These are phyloP conservation scores for Rhagoletis zephyria DNA, from an alignment of 1,140 invertebrate genomes.

Conservation along the genomic window DNA sequence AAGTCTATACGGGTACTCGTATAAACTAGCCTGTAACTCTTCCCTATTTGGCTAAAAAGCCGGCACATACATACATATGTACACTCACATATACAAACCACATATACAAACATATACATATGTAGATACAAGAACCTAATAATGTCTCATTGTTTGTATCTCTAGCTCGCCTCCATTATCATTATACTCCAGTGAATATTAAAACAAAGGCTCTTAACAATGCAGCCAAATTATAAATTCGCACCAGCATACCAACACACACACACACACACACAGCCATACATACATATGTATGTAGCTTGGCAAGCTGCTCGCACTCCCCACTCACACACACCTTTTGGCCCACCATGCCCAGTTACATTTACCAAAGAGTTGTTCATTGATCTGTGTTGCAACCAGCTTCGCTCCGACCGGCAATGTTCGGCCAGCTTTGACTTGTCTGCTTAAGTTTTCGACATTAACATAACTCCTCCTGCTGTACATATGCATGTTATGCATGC, in stretches of 20 bases:
- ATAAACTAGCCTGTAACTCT: not conserved
- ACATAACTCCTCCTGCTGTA: slow-evolving; percentile 22
- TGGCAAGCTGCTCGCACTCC: not conserved
- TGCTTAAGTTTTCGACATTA: slow-evolving; percentile 52
- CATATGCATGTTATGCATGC: not conserved
- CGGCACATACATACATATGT: too few species aligned
- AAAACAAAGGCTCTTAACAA: slow-evolving; percentile 39
- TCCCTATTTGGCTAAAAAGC: too few species aligned
- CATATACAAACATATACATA: not conserved
- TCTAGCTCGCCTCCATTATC: slow-evolving; percentile 15
- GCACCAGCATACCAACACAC: slow-evolving; percentile 12
- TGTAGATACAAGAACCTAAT: not conserved
- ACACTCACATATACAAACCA: too few species aligned
- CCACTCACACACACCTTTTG: not conserved
- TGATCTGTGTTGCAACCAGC: slow-evolving; percentile 18
- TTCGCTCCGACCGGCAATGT: slow-evolving; percentile 16
- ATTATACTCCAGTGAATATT: slow-evolving; percentile 50
- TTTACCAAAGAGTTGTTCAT: not conserved
- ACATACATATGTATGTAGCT: too few species aligned
- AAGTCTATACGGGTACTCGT: too few species aligned
- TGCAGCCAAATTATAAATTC: slow-evolving; percentile 48
- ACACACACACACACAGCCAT: not conserved
- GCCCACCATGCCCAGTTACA: not conserved
- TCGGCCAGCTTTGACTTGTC: slow-evolving; percentile 51
- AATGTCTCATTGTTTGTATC: not conserved